These are phyloP conservation scores for Zaprionus tsacasi DNA, from an alignment of 1,140 invertebrate species.

Conservation along the genomic window DNA sequence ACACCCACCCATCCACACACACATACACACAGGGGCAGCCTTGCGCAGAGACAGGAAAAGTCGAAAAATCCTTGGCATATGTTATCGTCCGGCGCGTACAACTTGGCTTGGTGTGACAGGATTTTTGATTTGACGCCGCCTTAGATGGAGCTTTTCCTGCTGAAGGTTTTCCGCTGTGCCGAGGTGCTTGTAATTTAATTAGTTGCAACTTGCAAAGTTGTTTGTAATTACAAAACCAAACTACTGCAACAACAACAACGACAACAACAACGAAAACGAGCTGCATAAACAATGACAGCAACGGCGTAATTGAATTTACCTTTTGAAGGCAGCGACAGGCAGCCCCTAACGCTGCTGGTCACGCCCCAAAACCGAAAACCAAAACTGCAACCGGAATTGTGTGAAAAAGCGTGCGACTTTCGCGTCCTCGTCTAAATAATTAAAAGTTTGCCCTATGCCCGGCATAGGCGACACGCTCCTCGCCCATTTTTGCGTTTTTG, in stretches of 20 bases:
- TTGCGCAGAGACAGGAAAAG: slow-evolving; percentile 12
- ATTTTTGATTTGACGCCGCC: slow-evolving; percentile 37
- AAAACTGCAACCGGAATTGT: slow-evolving; percentile 44
- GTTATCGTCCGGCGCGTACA: slow-evolving; percentile 49
- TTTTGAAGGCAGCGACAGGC: slow-evolving; percentile 6
- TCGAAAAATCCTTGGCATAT: slow-evolving; percentile 49
- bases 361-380: slow-evolving; percentile 18
- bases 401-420: slow-evolving; percentile 55
- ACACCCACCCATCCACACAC: background rate
- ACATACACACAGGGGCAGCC: background rate
- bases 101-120: slow-evolving; percentile 16
- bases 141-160: slow-evolving; percentile 8
- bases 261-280: slow-evolving; percentile 9
- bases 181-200: slow-evolving; percentile 59
- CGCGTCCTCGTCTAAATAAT: slow-evolving; percentile 70
- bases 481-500: slow-evolving; percentile 52
- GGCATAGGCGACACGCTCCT: slow-evolving; percentile 12
- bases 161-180: background rate
- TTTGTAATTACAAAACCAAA: slow-evolving; percentile 50
- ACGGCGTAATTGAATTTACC: slow-evolving; percentile 61
- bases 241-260: slow-evolving; percentile 22
- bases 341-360: background rate
- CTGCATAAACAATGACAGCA: slow-evolving; percentile 13
- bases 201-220: slow-evolving; percentile 47
- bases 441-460: slow-evolving; percentile 67